These are phyloP conservation scores for Heteronetta atricapilla DNA, from an alignment of 2,113 vertebrate species.

Conservation along the genomic window DNA sequence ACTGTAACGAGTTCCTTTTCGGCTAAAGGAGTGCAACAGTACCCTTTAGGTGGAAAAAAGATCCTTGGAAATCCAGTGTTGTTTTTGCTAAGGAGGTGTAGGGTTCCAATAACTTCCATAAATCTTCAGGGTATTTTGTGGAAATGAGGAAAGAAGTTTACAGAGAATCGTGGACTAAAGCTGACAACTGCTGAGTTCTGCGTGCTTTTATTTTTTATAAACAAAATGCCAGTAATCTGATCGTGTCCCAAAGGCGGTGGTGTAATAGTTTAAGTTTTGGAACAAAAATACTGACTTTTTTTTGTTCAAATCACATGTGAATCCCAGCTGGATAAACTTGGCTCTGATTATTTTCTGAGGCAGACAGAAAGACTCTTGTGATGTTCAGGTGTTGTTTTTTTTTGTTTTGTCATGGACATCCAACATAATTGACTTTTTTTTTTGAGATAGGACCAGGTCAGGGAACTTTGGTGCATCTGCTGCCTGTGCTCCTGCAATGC, in stretches of 20 bases:
- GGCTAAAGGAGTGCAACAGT: not conserved
- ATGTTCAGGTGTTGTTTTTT: not conserved
- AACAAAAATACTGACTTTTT: not conserved
- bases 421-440: not conserved
- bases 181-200: not conserved
- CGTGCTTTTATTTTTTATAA: not conserved
- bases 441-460: not conserved
- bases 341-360: not conserved
- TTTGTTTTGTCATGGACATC: not conserved
- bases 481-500: not conserved
- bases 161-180: not conserved
- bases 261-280: not conserved
- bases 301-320: not conserved
- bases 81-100: not conserved
- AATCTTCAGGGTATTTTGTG: not conserved
- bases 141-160: not conserved
- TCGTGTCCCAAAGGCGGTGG: not conserved
- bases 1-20: not conserved
- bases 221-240: not conserved
- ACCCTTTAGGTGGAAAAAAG: not conserved
- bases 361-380: not conserved
- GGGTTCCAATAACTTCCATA: not conserved
- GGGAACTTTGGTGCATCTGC: not conserved
- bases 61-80: not conserved
- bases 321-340: not conserved